These are phyloP conservation scores for Lepidochrysops patricia DNA, from an alignment of 2,888 invertebrate species.

Conservation along the genomic window DNA sequence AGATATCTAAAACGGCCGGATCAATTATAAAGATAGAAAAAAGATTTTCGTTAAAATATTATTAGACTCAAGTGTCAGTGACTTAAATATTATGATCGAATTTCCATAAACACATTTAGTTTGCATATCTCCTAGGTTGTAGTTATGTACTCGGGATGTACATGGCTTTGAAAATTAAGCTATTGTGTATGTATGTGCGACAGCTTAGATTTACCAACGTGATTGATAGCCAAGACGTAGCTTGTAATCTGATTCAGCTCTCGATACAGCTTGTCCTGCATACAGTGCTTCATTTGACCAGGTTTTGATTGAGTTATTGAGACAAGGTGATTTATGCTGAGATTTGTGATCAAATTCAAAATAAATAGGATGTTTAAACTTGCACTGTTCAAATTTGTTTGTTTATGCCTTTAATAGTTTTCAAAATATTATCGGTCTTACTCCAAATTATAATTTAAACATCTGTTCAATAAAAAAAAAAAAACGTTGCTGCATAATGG, in stretches of 20 bases:
- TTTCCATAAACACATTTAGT: neutral
- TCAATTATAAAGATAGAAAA: no score
- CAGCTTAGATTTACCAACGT: conserved; percentile 10
- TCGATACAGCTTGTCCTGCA: conserved; percentile 26
- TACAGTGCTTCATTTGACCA: conserved; percentile 33
- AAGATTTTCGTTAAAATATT: no score
- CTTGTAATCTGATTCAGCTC: conserved; percentile 22
- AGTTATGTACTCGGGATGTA: neutral
- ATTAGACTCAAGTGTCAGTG: no score
- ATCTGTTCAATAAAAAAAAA: no score
- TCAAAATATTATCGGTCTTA: no score
- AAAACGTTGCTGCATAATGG: no score
- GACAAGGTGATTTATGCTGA: neutral
- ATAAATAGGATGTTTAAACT: no score
- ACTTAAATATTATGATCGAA: neutral
- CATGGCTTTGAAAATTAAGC: conserved; percentile 9
- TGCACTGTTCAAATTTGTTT: no score
- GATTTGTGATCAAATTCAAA: neutral
- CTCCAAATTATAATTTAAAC: no score
- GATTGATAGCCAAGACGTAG: conserved; percentile 18
- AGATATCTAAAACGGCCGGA: no score
- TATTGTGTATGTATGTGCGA: neutral
- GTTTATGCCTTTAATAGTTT: no score
- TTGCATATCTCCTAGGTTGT: neutral
- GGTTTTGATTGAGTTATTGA: neutral